Evolutionary conservation across 2,113 vertebrate genomes (phyloP), one percentile per base, ranked within the genome.

Genomic region (Cynoglossus semilaevis): DNA sequence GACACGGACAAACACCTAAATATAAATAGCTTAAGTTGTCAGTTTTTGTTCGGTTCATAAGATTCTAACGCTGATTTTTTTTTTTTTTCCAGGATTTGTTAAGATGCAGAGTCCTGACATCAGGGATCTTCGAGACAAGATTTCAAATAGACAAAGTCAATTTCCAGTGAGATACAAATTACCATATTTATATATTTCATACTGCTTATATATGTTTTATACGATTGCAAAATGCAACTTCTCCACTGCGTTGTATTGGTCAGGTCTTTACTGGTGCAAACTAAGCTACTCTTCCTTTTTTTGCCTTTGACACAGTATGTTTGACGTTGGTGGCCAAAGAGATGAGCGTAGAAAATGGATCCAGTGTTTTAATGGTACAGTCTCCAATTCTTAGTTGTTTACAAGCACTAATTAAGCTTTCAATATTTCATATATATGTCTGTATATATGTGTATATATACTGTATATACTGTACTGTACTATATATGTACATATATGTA

Each of bases 321-420:
- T 99, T 60, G 96, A 98, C 63, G 96, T 98, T 67, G 97, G 97
- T 6, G 97, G 96, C 62, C 96, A 99, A 86, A 91, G 96, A 61
- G 97, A 99, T 16, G 96, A 99, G 58, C 94, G 97, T 76, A 92
- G 97, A 64, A 99, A 99, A 84, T 99, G 97, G 97, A 99, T 98
- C 89, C 97, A 99, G 74, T 99, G 97, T 93, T 99, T 99, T 90
- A 99, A 99, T 51, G 96, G 96, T 97, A 91, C 1, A 88, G 10
- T 43, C n/a, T 9, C 1, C 37, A 2, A n/a, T n/a, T n/a, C n/a
- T n/a, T n/a, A n/a, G n/a, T n/a, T n/a, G n/a, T n/a, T n/a, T n/a
- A n/a, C 22, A 29, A 29, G 22, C 22, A 2, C 22, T 29, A 29
- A 29, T 29, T 4, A 29, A 6, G 22, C 22, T 29, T 29, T 4